phyloP scores from a whole-genome alignment of 1,140 invertebrate species.

The Catajapyx aquilonaris region DNA sequence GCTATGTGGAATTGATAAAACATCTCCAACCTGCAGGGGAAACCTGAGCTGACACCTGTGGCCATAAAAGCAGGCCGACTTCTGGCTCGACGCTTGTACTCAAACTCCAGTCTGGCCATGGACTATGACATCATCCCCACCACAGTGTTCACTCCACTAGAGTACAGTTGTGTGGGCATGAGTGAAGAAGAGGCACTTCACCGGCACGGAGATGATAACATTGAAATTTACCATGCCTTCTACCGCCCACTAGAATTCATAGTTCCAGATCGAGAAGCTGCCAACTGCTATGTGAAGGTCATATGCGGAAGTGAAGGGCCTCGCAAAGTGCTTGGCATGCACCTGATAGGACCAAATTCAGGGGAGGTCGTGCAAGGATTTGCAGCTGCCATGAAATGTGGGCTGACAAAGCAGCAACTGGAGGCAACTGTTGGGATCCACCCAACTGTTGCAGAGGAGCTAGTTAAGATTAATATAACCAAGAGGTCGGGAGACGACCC shows the following conservation, averaged over 20 bases:
- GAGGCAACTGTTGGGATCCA: constrained; percentile 89
- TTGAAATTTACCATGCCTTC: constrained; percentile 69
- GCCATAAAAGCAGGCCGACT: constrained; percentile 84
- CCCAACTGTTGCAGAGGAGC: constrained; percentile 84
- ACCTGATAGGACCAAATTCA: constrained; percentile 86
- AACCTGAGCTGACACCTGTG: constrained; percentile 89
- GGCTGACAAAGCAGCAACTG: constrained; percentile 72
- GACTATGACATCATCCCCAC: constrained; percentile 89
- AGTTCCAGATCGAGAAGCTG: constrained; percentile 56
- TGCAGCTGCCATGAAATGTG: constrained; percentile 56
- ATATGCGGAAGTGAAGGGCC: constrained; percentile 36
- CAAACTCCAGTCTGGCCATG: constrained; percentile 33
- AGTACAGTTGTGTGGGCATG: constrained; percentile 85
- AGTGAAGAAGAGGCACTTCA: constrained; percentile 72
- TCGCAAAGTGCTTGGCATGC: constrained; percentile 77
- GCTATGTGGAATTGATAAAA: no score
- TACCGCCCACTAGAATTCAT: constrained; percentile 93
- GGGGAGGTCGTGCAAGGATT: constrained; percentile 97
- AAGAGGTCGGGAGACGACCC: constrained; percentile 64
- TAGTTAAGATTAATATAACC: constrained; percentile 52
- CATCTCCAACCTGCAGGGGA: no score
- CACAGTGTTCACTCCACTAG: constrained; percentile 89
- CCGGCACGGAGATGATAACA: constrained; percentile 27
- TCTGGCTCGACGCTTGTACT: constrained; percentile 53
- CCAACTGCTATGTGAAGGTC: constrained; percentile 61